Conservation (phyloP, 2,113 vertebrate genomes). For the Ovibos moschatus region DNA sequence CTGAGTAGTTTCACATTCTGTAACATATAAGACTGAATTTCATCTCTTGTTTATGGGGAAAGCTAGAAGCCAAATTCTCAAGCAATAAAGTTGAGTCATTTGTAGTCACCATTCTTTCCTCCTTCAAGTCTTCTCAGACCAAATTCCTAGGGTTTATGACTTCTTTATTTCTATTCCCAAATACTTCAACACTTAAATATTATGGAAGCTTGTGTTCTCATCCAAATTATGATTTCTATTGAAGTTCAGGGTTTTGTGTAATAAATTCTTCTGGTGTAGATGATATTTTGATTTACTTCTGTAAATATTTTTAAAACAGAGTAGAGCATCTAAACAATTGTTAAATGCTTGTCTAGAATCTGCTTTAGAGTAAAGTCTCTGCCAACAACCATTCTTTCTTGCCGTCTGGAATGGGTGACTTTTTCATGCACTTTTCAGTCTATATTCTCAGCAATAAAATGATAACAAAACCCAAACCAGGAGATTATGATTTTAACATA, state of each 20-base stretch:
- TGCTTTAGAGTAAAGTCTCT: not conserved
- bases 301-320: conserved; percentile 65
- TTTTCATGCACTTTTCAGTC: not conserved
- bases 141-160: conserved; percentile 38
- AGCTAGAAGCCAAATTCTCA: conserved; percentile 12
- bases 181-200: conserved; percentile 29
- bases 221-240: conserved; percentile 44
- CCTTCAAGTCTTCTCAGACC: conserved; percentile 27
- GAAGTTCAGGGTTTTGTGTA: conserved; percentile 40
- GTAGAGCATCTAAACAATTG: conserved; percentile 51
- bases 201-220: not conserved
- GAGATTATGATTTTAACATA: conserved; percentile 88
- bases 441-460: not conserved
- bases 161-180: conserved; percentile 43
- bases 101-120: conserved; percentile 25
- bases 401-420: not conserved
- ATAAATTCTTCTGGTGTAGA: conserved; percentile 31
- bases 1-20: conserved; percentile 40
- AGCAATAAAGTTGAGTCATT: not conserved
- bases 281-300: conserved; percentile 51
- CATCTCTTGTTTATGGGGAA: conserved; percentile 44
- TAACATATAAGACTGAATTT: conserved; percentile 36
- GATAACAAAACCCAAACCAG: conserved; percentile 58
- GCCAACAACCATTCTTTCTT: not conserved
- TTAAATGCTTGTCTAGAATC: conserved; percentile 60